Conservation (phyloP, 2,888 invertebrate genomes). For the Drosophila paramelanica region DNA sequence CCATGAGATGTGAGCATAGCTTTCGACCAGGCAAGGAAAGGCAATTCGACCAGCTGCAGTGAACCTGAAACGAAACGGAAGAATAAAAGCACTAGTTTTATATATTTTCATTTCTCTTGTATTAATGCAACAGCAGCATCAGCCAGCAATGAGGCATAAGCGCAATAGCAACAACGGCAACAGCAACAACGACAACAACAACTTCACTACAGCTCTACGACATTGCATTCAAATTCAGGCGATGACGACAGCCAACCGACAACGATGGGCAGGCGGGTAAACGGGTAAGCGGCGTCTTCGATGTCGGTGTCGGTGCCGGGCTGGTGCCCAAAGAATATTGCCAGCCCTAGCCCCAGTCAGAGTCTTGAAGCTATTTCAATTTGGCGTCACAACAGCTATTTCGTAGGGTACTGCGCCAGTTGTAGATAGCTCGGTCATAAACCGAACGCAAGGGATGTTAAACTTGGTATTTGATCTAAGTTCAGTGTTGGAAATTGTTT, state of each 20-base stretch:
- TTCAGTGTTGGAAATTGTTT: not conserved
- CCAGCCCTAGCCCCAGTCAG: conserved; percentile 28
- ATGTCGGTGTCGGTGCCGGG: conserved; percentile 17
- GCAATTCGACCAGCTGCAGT: conserved; percentile 11
- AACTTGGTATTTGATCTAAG: not conserved
- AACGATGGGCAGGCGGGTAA: conserved; percentile 12
- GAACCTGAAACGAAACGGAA: conserved; percentile 46
- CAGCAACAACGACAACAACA: conserved; percentile 23
- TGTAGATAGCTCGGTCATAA: conserved; percentile 10
- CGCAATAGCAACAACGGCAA: conserved; percentile 26
- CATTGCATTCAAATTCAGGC: conserved; percentile 68
- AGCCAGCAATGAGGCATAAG: conserved; percentile 16
- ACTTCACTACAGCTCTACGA: conserved; percentile 35
- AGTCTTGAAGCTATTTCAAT: conserved; percentile 52
- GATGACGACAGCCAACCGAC: conserved; percentile 70
- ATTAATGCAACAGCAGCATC: conserved; percentile 30
- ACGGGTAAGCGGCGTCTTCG: conserved; percentile 6
- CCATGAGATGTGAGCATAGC: conserved; percentile 3
- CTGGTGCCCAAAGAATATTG: conserved; percentile 47
- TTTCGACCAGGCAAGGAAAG: not conserved
- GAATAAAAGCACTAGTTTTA: conserved; percentile 48
- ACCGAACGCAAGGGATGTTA: not conserved
- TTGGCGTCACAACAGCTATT: conserved; percentile 38
- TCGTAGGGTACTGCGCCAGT: conserved; percentile 26
- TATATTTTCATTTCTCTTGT: conserved; percentile 40